phyloP scores from a whole-genome alignment of 2,797 vertebrate species.

The Adelosebastes latens region DNA sequence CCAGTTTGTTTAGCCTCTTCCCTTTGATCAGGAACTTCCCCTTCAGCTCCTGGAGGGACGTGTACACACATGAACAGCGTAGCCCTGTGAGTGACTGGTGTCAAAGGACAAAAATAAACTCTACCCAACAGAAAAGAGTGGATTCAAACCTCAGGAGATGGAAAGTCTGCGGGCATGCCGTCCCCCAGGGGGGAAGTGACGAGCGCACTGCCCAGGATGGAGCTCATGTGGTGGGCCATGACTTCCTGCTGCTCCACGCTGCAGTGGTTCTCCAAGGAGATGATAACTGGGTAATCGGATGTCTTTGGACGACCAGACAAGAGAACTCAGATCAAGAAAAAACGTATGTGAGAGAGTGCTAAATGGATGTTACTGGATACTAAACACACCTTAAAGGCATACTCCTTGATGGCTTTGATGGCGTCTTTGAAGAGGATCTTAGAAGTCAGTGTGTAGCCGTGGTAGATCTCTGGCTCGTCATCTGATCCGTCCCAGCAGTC shows the following conservation, averaged over 20 bases:
- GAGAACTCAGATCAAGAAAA: not conserved
- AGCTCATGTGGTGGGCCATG: conserved; percentile 89
- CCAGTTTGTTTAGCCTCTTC: conserved; percentile 90
- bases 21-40: conserved; percentile 95
- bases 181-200: conserved; percentile 86
- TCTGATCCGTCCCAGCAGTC: conserved; percentile 97
- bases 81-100: not conserved
- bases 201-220: conserved; percentile 89
- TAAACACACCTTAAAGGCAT: conserved; percentile 91
- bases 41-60: conserved; percentile 88
- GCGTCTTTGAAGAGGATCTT: conserved; percentile 94
- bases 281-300: conserved; percentile 93
- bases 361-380: too few species aligned
- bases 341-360: not conserved
- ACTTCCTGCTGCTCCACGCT: conserved; percentile 91
- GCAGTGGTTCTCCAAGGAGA: conserved; percentile 98
- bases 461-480: conserved; percentile 93
- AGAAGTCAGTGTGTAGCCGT: conserved; percentile 96
- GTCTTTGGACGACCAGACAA: conserved; percentile 73
- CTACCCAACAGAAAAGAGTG: not conserved
- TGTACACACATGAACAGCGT: not conserved
- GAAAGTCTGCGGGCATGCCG: conserved; percentile 84
- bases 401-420: conserved; percentile 92
- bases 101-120: not conserved
- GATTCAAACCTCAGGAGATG: conserved; percentile 90